Conservation (phyloP, 2,888 invertebrate genomes). For the Odontocolon sp. region DNA sequence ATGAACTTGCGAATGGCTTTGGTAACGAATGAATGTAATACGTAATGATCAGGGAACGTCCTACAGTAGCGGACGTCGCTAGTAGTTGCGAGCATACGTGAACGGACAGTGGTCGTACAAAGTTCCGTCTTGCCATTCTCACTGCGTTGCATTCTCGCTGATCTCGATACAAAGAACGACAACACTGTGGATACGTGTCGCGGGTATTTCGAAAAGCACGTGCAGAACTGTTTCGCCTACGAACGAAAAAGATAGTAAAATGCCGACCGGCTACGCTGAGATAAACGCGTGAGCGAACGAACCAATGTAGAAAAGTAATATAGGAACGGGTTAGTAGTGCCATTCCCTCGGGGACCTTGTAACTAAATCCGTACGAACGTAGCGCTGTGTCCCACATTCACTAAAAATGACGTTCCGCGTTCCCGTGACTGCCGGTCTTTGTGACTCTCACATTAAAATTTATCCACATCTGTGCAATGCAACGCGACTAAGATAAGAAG, state of each 20-base stretch:
- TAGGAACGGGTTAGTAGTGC: constrained; percentile 18
- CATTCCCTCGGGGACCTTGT: constrained; percentile 27
- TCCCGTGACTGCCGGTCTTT: background rate
- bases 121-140: background rate
- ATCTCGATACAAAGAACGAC: too few relatives aligned
- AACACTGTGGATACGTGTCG: background rate
- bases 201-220: constrained; percentile 13
- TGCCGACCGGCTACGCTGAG: constrained; percentile 7
- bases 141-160: background rate
- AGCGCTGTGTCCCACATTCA: constrained; percentile 11
- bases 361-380: constrained; percentile 34
- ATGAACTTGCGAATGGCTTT: too few relatives aligned
- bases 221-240: constrained; percentile 1
- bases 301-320: too few relatives aligned
- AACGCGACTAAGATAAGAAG: too few relatives aligned
- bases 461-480: too few relatives aligned
- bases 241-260: constrained; percentile 11
- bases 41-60: constrained; percentile 3
- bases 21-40: background rate
- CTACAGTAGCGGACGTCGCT: constrained; percentile 7
- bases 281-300: constrained; percentile 28
- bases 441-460: too few relatives aligned
- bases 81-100: constrained; percentile 29
- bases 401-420: constrained; percentile 7
- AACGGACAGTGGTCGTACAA: background rate